phyloP scores from a whole-genome alignment of 2,797 vertebrate genomes.

The Cheirogaleus major region DNA sequence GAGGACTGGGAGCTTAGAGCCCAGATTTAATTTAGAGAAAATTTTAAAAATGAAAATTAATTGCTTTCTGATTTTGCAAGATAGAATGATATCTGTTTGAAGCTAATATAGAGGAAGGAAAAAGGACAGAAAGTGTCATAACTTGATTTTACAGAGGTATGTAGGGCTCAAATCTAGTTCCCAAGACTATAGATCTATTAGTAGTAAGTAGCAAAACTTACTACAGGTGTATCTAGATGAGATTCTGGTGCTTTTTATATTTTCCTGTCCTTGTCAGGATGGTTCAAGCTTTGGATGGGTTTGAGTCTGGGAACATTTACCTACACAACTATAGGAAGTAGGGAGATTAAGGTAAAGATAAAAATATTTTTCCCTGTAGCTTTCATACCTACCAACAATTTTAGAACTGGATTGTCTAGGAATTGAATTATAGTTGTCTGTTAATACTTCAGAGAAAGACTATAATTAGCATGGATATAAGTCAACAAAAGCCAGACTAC shows the following conservation, averaged over 20 bases:
- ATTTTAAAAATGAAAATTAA: neutral
- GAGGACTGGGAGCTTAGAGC: neutral
- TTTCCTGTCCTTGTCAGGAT: neutral
- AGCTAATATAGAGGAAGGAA: neutral
- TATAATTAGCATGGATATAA: neutral
- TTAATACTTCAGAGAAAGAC: neutral
- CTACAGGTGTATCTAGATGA: neutral
- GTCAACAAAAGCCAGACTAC: neutral
- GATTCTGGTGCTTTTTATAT: neutral
- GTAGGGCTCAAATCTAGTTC: neutral
- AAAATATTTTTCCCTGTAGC: neutral
- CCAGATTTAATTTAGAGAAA: neutral
- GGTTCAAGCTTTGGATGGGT: neutral
- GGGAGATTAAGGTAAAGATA: neutral
- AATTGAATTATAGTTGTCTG: neutral
- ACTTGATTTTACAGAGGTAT: neutral
- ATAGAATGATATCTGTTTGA: neutral
- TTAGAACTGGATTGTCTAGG: neutral
- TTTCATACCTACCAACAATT: neutral
- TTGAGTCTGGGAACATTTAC: neutral
- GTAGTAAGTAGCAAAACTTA: neutral
- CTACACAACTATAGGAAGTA: neutral
- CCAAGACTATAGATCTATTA: neutral
- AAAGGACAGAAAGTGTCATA: neutral
- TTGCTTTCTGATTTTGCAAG: neutral